Conservation (phyloP, 2,888 invertebrate genomes). For the Thyatira batis region DNA sequence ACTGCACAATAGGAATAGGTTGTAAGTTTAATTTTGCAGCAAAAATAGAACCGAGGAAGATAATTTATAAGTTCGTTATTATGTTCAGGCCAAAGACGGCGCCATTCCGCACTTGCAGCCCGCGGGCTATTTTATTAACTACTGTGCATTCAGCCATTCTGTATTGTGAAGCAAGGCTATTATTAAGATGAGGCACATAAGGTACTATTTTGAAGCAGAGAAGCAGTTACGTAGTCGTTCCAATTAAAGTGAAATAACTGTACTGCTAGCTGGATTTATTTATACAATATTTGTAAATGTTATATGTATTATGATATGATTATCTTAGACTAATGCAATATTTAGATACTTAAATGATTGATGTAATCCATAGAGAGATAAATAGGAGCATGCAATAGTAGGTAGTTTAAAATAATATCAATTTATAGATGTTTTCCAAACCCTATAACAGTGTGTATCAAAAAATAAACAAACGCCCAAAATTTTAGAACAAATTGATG, state of each 20-base stretch:
- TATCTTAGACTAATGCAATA: too few relatives aligned
- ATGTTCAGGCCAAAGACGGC: background rate
- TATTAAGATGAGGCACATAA: background rate
- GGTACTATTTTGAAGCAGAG: background rate
- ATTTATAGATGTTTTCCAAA: background rate
- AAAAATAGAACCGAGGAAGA: background rate
- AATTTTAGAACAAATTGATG: constrained; percentile 29
- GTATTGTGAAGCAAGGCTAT: background rate
- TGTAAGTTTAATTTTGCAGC: background rate
- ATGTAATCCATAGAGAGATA: too few relatives aligned
- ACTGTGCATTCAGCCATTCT: background rate
- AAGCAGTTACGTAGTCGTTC: background rate
- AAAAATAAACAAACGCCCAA: background rate
- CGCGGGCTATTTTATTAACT: background rate
- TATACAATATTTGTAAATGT: too few relatives aligned
- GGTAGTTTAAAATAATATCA: too few relatives aligned
- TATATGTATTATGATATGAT: too few relatives aligned
- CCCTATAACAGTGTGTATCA: background rate
- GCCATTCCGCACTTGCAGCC: background rate
- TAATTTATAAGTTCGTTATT: background rate
- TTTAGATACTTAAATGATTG: too few relatives aligned
- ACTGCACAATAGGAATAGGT: background rate
- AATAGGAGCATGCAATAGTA: too few relatives aligned
- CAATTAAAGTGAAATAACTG: too few relatives aligned
- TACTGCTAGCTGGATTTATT: too few relatives aligned